Evolutionary conservation across 2,113 vertebrate species (phyloP).

Genomic region (Polypterus senegalus): DNA sequence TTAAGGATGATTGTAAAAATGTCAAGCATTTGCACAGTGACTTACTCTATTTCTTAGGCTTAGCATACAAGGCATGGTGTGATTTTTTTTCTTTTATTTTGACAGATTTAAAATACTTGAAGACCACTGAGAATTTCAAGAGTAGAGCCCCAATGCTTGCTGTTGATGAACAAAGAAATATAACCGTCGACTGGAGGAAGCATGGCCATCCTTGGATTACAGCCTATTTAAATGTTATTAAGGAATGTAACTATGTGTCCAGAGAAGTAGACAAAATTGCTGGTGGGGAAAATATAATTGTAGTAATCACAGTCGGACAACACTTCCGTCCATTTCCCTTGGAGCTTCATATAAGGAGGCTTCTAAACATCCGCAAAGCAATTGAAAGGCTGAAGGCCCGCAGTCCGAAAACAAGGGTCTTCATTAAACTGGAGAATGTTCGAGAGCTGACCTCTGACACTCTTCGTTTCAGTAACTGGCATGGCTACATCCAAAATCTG

Average conservation of each 20-base stretch:
- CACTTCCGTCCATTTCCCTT: constrained; percentile 21
- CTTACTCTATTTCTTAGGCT: too few species aligned
- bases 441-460: constrained; percentile 8
- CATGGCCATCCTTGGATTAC: constrained; percentile 8
- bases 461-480: constrained; percentile 16
- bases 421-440: constrained; percentile 21
- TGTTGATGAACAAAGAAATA: background rate
- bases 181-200: constrained; percentile 4
- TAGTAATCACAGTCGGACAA: constrained; percentile 19
- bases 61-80: too few species aligned
- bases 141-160: background rate
- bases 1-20: too few species aligned
- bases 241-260: background rate
- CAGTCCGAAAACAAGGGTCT: constrained; percentile 15
- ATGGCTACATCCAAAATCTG: constrained; percentile 15
- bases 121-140: background rate
- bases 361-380: constrained; percentile 17
- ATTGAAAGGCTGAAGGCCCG: constrained; percentile 12
- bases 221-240: background rate
- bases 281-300: constrained; percentile 6
- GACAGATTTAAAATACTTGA: background rate
- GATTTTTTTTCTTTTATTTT: background rate
- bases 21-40: too few species aligned
- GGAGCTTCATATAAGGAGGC: constrained; percentile 13
- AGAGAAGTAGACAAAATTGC: constrained; percentile 2